A percentile compares a stretch with the other conserved stretches of the same genome.
Evolutionary conservation across 2,113 vertebrate species (phyloP).

Genomic region (Toxotes chatareus): DNA sequence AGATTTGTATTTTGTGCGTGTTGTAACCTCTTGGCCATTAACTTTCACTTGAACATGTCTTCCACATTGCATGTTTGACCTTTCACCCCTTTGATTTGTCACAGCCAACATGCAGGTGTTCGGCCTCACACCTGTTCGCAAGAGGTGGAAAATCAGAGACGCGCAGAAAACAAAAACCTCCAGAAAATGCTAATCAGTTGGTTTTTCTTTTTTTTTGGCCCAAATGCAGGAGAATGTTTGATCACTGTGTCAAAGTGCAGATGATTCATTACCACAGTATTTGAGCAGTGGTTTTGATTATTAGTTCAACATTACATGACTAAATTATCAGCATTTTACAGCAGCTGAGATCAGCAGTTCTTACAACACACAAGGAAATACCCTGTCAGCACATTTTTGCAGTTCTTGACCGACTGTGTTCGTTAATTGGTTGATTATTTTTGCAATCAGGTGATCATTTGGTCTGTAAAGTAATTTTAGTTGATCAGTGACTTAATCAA

Average conservation of each 20-base stretch:
- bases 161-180: neutral
- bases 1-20: neutral
- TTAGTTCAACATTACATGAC: neutral
- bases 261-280: slow-evolving; percentile 4
- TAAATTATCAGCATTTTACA: neutral
- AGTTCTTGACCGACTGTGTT: neutral
- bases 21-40: neutral
- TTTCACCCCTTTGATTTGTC: slow-evolving; percentile 53
- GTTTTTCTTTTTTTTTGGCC: neutral
- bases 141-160: slow-evolving; percentile 24
- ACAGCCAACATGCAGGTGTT: slow-evolving; percentile 67
- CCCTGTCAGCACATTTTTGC: too few relatives aligned
- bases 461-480: too few relatives aligned
- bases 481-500: too few relatives aligned
- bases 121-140: slow-evolving; percentile 67
- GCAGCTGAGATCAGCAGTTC: neutral
- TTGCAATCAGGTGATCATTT: too few relatives aligned
- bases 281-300: neutral
- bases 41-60: slow-evolving; percentile 32
- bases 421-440: neutral
- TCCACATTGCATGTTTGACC: slow-evolving; percentile 54
- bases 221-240: slow-evolving; percentile 10
- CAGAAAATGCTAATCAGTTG: neutral
- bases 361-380: neutral
- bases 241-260: neutral